Evolutionary conservation across 2,113 vertebrate genomes (phyloP).

Genomic region (Pseudonaja textilis): DNA sequence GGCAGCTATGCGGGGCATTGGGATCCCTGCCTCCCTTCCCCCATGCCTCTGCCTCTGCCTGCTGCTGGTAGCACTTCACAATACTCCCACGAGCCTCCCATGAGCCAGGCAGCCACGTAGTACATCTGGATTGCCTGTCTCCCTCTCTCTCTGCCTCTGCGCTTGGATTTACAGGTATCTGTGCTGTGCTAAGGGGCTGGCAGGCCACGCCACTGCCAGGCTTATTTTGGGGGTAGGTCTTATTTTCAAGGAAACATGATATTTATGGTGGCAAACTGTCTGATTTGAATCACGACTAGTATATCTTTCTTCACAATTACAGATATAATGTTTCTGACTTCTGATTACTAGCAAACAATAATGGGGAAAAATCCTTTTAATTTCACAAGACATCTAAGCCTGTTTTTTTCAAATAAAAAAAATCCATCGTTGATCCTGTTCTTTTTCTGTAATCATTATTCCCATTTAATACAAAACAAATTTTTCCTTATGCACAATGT

Average conservation of each 20-base stretch:
- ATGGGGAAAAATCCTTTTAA: neutral
- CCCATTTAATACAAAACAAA: neutral
- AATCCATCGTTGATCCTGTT: neutral
- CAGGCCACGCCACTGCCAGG: too few species aligned
- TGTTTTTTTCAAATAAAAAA: neutral
- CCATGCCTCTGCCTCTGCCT: too few species aligned
- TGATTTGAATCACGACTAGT: neutral
- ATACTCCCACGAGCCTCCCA: too few species aligned
- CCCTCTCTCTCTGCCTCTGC: too few species aligned
- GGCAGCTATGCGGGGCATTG: too few species aligned
- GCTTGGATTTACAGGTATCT: too few species aligned
- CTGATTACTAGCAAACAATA: constrained; percentile 4
- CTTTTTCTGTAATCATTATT: neutral
- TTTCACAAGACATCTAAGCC: neutral
- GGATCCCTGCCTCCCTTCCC: too few species aligned
- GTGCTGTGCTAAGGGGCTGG: too few species aligned
- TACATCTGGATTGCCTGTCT: too few species aligned
- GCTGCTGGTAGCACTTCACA: too few species aligned
- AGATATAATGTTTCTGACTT: neutral
- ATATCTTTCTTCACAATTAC: constrained; percentile 1
- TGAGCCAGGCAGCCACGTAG: too few species aligned
- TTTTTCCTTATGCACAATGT: neutral
- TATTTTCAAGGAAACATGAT: neutral
- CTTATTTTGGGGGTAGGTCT: too few species aligned
- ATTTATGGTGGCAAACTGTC: neutral